These are phyloP conservation scores for Escarpia spicata DNA, from an alignment of 2,888 invertebrate species.

Conservation along the genomic window DNA sequence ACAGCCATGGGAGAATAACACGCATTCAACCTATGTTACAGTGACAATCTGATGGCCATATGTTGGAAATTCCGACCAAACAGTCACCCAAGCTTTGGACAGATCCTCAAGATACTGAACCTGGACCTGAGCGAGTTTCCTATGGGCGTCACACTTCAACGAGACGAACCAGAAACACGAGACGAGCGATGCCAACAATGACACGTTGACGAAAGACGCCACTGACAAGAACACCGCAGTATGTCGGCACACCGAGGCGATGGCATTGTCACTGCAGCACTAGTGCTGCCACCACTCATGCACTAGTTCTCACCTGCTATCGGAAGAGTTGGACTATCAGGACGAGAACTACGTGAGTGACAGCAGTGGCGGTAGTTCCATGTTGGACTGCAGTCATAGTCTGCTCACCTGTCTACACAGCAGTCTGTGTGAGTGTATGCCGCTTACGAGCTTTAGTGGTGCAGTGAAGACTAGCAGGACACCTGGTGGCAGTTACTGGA, in stretches of 20 bases:
- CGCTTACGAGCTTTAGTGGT: not conserved
- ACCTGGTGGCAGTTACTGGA: slow-evolving; percentile 3
- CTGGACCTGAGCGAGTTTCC: slow-evolving; percentile 75
- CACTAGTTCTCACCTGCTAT: not conserved
- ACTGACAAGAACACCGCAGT: slow-evolving; percentile 30
- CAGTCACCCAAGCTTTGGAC: slow-evolving; percentile 84
- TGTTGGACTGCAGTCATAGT: not conserved
- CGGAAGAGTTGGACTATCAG: not conserved
- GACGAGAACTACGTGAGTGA: not conserved
- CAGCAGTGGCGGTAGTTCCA: not conserved
- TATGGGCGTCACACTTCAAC: slow-evolving; percentile 71
- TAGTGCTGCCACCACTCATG: not conserved
- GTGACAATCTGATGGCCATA: slow-evolving; percentile 86
- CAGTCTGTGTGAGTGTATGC: not conserved
- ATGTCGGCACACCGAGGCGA: not conserved
- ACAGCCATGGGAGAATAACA: not conserved
- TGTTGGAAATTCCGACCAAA: slow-evolving; percentile 90
- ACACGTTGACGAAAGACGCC: slow-evolving; percentile 25
- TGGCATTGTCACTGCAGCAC: not conserved
- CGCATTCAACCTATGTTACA: slow-evolving; percentile 45
- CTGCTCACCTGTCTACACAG: not conserved
- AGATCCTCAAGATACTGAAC: slow-evolving; percentile 76
- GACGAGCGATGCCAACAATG: slow-evolving; percentile 4
- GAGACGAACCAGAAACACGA: slow-evolving; percentile 22
- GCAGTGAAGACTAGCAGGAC: not conserved